These are phyloP conservation scores for Solen grandis DNA, from an alignment of 1,140 invertebrate species.

Conservation along the genomic window DNA sequence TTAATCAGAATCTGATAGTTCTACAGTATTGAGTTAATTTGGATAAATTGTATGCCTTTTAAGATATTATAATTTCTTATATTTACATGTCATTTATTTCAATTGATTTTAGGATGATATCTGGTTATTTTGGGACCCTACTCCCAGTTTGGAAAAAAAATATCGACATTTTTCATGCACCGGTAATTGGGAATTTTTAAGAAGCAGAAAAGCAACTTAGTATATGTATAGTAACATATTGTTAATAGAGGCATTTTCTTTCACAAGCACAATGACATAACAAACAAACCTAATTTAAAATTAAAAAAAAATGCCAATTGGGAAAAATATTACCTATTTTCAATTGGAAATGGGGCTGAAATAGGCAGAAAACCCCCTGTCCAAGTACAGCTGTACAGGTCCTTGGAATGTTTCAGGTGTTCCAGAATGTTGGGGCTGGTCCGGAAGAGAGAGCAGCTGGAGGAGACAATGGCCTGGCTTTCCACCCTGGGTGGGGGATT, in stretches of 20 bases:
- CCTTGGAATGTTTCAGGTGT: constrained; percentile 71
- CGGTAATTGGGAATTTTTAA: too few relatives aligned
- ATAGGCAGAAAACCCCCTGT: background rate
- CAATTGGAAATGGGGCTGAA: background rate
- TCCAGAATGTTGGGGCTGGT: constrained; percentile 69
- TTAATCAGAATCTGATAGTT: too few relatives aligned
- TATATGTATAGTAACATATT: background rate
- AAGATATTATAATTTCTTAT: too few relatives aligned
- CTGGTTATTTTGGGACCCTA: too few relatives aligned
- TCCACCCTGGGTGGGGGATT: constrained; percentile 98
- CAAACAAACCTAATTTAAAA: constrained; percentile 53
- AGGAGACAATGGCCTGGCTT: constrained; percentile 94
- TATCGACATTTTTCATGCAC: too few relatives aligned
- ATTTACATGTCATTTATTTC: too few relatives aligned
- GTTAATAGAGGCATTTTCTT: background rate
- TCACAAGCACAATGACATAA: background rate
- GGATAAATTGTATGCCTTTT: too few relatives aligned
- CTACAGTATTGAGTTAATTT: too few relatives aligned
- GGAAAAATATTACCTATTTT: background rate
- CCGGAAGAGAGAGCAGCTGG: constrained; percentile 85
- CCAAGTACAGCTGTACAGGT: background rate
- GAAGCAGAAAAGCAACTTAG: too few relatives aligned
- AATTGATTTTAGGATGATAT: too few relatives aligned
- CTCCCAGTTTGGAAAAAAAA: too few relatives aligned
- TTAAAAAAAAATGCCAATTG: constrained; percentile 69